Conservation (phyloP, 2,797 vertebrate genomes). For the Heliangelus exortis region DNA sequence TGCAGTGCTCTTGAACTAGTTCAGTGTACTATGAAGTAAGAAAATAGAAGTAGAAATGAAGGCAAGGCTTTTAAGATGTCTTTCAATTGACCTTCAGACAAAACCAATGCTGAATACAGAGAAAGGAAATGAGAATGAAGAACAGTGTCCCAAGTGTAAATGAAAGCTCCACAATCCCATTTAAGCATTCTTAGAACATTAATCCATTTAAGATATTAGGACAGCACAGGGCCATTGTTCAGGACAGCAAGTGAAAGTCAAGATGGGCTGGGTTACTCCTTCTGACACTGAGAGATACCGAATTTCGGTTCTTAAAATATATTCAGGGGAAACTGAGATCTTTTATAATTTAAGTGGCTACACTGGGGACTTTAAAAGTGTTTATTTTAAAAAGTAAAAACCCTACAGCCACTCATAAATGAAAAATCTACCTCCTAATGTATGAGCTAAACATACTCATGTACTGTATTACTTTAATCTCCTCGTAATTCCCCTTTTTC, state of each 20-base stretch:
- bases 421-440: background rate
- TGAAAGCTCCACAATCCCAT: background rate
- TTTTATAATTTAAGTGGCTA: background rate
- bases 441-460: background rate
- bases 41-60: slow-evolving; percentile 8
- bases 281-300: background rate
- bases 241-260: slow-evolving; percentile 20
- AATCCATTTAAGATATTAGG: slow-evolving; percentile 52
- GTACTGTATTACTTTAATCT: background rate
- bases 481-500: slow-evolving; percentile 8
- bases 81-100: slow-evolving; percentile 3
- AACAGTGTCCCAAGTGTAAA: slow-evolving; percentile 30
- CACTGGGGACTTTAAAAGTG: background rate
- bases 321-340: background rate
- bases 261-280: background rate
- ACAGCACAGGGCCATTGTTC: slow-evolving; percentile 14
- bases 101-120: background rate
- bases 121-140: slow-evolving; percentile 21
- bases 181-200: slow-evolving; percentile 49
- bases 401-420: background rate
- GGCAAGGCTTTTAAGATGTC: background rate
- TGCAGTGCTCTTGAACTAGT: slow-evolving; percentile 27
- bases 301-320: background rate
- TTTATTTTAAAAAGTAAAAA: slow-evolving; percentile 1
- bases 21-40: background rate